Base-by-base conservation (phyloP, 2,888 invertebrate species). In the Hypena proboscidalis region DNA sequence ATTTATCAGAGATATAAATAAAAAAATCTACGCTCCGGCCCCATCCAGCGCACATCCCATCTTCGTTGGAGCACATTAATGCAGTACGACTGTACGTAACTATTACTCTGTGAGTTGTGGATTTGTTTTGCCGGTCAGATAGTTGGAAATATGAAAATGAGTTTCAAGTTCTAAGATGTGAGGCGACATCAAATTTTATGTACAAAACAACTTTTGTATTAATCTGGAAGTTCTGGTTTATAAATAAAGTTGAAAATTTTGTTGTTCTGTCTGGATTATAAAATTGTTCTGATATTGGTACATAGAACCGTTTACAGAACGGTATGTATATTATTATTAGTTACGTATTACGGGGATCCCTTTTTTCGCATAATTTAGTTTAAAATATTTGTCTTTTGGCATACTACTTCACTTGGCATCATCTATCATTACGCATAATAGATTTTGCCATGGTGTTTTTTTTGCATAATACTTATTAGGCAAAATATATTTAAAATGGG, bases 101-200 rank as follows among this genome's bases (percentile, higher is more conserved):
- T 84, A 85, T 84, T 84, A 82, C 77, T 53, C 56, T 25, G 79
- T 86, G 87, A 88, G 84, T 87, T 88, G 88, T 86, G 84, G 85
- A 83, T 86, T 85, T 88, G 88, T 88, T 87, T 87, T 88, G 85
- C 78, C 74, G 77, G 70, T 76, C 83, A 81, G 77, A 83, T 79
- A 75, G 77, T 73, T 79, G 78, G 76, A 80, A 85, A 84, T 85
- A 86, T 86, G 85, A 87, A 84, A 85, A 87, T 85, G 77, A 83
- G 85, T 81, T 80, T 76, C 75, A 73, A 77, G 74, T 81, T 70
- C 69, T 53, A 64, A 64, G 64, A 65, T 58, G 69, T 71, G 69
- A 74, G 68, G 64, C 68, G 66, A 74, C 74, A 67, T 66, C 63
- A 67, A 70, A 73, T 75, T 77, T 78, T 75, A 78, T 73, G 70